These are phyloP conservation scores for Scaptodrosophila latifasciaeformis DNA, from an alignment of 2,888 invertebrate genomes.

Conservation along the genomic window DNA sequence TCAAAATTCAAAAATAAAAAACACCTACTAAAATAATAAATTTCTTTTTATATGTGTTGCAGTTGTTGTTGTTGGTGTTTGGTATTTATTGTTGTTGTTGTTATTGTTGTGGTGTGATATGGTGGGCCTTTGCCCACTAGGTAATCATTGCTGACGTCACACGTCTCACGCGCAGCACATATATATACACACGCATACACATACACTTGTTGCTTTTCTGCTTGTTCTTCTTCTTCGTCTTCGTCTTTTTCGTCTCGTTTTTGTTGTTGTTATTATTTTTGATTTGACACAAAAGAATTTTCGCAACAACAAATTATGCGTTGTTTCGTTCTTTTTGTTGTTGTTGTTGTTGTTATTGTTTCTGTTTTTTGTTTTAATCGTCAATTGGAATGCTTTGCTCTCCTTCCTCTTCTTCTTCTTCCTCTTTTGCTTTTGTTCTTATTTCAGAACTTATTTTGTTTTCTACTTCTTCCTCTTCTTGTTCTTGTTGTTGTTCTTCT, in stretches of 20 bases:
- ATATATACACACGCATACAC: background rate
- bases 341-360: too few relatives aligned
- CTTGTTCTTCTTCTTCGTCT: background rate
- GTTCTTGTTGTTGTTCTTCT: slow-evolving; percentile 21
- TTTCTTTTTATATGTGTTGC: slow-evolving; percentile 5
- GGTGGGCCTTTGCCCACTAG: slow-evolving; percentile 31
- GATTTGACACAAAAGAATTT: too few relatives aligned
- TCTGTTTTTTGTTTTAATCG: too few relatives aligned
- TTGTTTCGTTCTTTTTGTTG: slow-evolving; percentile 22
- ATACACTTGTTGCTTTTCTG: background rate
- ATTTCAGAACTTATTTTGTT: too few relatives aligned
- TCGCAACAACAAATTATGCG: slow-evolving; percentile 5
- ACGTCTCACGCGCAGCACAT: background rate
- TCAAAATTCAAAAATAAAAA: too few relatives aligned
- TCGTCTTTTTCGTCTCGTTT: background rate
- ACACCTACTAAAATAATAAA: too few relatives aligned
- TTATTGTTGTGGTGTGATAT: slow-evolving; percentile 5
- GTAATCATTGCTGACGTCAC: slow-evolving; percentile 45
- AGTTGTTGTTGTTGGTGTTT: slow-evolving; percentile 28
- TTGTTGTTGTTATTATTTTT: background rate
- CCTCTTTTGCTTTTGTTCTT: too few relatives aligned
- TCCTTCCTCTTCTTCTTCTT: too few relatives aligned
- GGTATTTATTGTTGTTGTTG: slow-evolving; percentile 12
- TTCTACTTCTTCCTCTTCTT: slow-evolving; percentile 8
- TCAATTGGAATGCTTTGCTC: slow-evolving; percentile 40